Evolutionary conservation across 2,888 invertebrate genomes (phyloP).

Genomic region (Norana najaformis): DNA sequence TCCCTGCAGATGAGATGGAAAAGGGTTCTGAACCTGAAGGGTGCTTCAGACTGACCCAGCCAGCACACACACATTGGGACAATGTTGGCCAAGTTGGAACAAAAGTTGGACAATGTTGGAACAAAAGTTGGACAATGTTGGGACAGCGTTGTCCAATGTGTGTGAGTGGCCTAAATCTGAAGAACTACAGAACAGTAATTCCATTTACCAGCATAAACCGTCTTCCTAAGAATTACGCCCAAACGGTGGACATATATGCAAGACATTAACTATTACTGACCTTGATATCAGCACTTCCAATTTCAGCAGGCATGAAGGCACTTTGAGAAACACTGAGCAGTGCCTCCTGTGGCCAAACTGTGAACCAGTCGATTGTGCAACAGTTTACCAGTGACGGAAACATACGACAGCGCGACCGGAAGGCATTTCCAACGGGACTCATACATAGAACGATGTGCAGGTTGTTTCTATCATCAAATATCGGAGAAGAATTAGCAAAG

Average conservation of each 20-base stretch:
- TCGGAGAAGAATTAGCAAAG: neutral
- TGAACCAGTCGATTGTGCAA: conserved; percentile 65
- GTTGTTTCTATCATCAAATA: conserved; percentile 68
- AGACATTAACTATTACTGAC: conserved; percentile 43
- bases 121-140: too few species aligned
- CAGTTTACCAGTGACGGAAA: conserved; percentile 64
- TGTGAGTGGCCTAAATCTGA: too few species aligned
- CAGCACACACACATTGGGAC: too few species aligned
- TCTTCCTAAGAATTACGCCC: neutral
- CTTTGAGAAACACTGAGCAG: conserved; percentile 78
- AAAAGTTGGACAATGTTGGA: too few species aligned
- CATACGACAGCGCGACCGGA: conserved; percentile 69
- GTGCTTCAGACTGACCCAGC: neutral
- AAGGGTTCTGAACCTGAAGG: too few species aligned
- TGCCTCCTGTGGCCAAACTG: conserved; percentile 87
- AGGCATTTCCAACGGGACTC: conserved; percentile 87
- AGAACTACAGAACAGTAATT: too few species aligned
- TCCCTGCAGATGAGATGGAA: too few species aligned
- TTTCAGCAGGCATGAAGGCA: conserved; percentile 69
- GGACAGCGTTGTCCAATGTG: too few species aligned
- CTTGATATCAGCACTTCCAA: conserved; percentile 66
- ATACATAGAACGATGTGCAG: conserved; percentile 85
- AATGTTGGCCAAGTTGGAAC: too few species aligned
- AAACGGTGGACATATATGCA: neutral
- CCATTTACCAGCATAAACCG: neutral